phyloP scores from a whole-genome alignment of 1,140 invertebrate species.

The Calephelis virginiensis region DNA sequence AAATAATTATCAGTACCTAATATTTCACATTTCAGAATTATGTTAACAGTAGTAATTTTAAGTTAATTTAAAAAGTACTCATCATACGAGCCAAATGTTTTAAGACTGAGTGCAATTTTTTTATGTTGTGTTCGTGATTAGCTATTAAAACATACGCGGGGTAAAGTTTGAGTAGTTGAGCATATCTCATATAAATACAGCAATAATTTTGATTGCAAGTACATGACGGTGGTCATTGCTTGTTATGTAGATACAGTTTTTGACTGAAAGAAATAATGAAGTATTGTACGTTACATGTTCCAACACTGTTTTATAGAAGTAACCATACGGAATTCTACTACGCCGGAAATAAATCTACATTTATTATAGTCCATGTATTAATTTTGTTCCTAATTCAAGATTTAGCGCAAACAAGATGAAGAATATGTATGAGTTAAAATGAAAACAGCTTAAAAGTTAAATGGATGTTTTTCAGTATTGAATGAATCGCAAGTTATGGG shows the following conservation, averaged over 20 bases:
- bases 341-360: conserved; percentile 63
- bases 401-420: conserved; percentile 21
- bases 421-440: not conserved
- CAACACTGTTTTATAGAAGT: conserved; percentile 22
- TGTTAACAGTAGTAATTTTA: conserved; percentile 42
- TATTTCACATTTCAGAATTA: conserved; percentile 24
- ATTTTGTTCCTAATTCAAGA: conserved; percentile 38
- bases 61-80: conserved; percentile 59
- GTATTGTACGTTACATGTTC: conserved; percentile 8
- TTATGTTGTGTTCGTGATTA: conserved; percentile 26
- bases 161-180: conserved; percentile 1
- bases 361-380: conserved; percentile 52
- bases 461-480: conserved; percentile 65
- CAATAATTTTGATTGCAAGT: conserved; percentile 9
- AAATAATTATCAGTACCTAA: conserved; percentile 29
- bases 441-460: conserved; percentile 24
- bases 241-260: not conserved
- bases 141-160: not conserved
- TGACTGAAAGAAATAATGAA: conserved; percentile 1
- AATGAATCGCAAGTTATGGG: conserved; percentile 14
- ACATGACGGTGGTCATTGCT: not conserved
- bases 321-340: conserved; percentile 37
- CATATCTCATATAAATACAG: not conserved
- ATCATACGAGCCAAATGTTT: conserved; percentile 73
- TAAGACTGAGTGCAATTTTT: conserved; percentile 71